These are phyloP conservation scores for Macquaria australasica DNA, from an alignment of 2,113 vertebrate genomes.

Conservation along the genomic window DNA sequence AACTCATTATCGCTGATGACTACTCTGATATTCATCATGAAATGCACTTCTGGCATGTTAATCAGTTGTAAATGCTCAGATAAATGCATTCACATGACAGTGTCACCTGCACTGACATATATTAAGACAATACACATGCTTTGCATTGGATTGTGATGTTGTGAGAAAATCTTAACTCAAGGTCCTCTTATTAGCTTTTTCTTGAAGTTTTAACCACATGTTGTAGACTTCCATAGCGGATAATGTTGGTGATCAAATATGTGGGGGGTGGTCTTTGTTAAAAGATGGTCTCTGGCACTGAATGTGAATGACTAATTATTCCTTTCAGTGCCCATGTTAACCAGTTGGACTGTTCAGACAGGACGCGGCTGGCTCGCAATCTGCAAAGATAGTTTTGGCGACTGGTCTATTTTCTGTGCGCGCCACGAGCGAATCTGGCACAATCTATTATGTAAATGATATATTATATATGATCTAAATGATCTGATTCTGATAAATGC, in stretches of 20 bases:
- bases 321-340: too few relatives aligned
- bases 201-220: background rate
- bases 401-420: too few relatives aligned
- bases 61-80: slow-evolving; percentile 33
- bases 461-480: too few relatives aligned
- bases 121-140: background rate
- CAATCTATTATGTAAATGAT: too few relatives aligned
- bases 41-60: slow-evolving; percentile 40
- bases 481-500: too few relatives aligned
- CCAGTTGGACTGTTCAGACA: too few relatives aligned
- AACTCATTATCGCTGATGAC: slow-evolving; percentile 55
- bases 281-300: background rate
- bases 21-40: slow-evolving; percentile 46
- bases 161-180: background rate
- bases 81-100: slow-evolving; percentile 13
- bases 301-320: background rate
- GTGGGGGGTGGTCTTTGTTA: background rate
- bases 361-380: too few relatives aligned
- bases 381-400: too few relatives aligned
- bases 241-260: background rate
- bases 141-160: background rate
- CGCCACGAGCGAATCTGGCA: too few relatives aligned
- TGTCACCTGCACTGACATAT: background rate
- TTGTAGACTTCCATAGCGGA: background rate
- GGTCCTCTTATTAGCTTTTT: background rate